Conservation (phyloP, 2,797 vertebrate species). For the Ammospiza maritima region DNA sequence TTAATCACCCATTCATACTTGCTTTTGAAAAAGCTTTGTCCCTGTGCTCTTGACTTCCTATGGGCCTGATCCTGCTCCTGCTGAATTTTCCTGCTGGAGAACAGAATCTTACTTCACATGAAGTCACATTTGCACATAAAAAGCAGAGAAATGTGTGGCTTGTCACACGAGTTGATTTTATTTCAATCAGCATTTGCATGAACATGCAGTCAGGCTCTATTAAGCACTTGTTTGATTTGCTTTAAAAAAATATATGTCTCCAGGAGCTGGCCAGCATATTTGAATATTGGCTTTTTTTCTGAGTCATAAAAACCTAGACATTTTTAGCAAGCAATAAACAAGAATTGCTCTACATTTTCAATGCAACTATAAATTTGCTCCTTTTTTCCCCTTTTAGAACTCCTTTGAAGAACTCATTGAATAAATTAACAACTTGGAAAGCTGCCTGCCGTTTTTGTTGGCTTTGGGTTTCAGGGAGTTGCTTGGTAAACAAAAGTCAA, state of each 20-base stretch:
- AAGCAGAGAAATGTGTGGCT: slow-evolving; percentile 42
- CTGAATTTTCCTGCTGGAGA: neutral
- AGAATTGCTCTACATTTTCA: slow-evolving; percentile 68
- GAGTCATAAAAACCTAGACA: slow-evolving; percentile 53
- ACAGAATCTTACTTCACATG: slow-evolving; percentile 2
- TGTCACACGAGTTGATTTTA: slow-evolving; percentile 48
- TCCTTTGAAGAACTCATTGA: slow-evolving; percentile 79
- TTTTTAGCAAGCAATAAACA: slow-evolving; percentile 63
- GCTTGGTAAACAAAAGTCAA: slow-evolving; percentile 82
- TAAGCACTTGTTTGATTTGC: slow-evolving; percentile 61
- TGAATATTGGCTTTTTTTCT: slow-evolving; percentile 47
- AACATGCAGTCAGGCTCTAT: slow-evolving; percentile 19
- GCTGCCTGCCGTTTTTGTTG: slow-evolving; percentile 76
- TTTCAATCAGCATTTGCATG: slow-evolving; percentile 45
- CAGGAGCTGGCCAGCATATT: slow-evolving; percentile 60
- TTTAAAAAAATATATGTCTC: slow-evolving; percentile 58
- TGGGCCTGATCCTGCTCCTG: neutral
- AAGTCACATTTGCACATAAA: slow-evolving; percentile 53
- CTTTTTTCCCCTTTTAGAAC: slow-evolving; percentile 57
- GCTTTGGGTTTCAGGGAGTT: slow-evolving; percentile 78
- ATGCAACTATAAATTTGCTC: slow-evolving; percentile 72
- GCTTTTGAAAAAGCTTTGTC: slow-evolving; percentile 46
- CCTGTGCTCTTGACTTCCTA: slow-evolving; percentile 41
- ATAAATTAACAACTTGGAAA: slow-evolving; percentile 81
- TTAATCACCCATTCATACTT: slow-evolving; percentile 29